Evolutionary conservation across 1,140 invertebrate genomes (phyloP).

Genomic region (Melanaphis sacchari): DNA sequence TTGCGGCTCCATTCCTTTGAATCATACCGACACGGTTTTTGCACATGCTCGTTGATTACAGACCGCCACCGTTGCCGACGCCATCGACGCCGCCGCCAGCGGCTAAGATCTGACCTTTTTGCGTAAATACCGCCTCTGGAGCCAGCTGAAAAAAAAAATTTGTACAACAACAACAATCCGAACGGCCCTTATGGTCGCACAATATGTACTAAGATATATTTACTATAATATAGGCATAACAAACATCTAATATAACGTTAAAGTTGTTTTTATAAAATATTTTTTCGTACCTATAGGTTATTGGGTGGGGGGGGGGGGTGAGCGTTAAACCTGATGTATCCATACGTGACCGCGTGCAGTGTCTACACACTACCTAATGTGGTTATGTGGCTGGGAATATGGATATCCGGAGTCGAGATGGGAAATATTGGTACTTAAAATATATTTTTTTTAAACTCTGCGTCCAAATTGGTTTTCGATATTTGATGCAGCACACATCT

Average conservation of each 20-base stretch:
- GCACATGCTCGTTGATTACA: constrained; percentile 50
- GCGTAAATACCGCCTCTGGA: neutral
- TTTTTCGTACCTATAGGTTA: neutral
- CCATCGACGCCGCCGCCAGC: neutral
- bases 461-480: neutral
- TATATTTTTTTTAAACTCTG: neutral
- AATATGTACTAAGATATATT: neutral
- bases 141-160: constrained; percentile 16
- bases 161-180: neutral
- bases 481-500: too few species aligned
- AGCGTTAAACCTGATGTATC: neutral
- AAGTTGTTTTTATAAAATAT: constrained; percentile 1
- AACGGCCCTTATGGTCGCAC: neutral
- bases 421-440: neutral
- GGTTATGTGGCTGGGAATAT: neutral
- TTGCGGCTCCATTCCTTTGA: constrained; percentile 29
- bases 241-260: constrained; percentile 2
- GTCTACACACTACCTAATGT: too few species aligned
- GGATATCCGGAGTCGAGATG: neutral
- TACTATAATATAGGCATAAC: neutral
- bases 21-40: constrained; percentile 20
- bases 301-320: too few species aligned
- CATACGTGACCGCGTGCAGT: too few species aligned
- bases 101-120: constrained; percentile 33
- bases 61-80: neutral